These are phyloP conservation scores for Camelus dromedarius DNA, from an alignment of 2,113 vertebrate species.

Conservation along the genomic window DNA sequence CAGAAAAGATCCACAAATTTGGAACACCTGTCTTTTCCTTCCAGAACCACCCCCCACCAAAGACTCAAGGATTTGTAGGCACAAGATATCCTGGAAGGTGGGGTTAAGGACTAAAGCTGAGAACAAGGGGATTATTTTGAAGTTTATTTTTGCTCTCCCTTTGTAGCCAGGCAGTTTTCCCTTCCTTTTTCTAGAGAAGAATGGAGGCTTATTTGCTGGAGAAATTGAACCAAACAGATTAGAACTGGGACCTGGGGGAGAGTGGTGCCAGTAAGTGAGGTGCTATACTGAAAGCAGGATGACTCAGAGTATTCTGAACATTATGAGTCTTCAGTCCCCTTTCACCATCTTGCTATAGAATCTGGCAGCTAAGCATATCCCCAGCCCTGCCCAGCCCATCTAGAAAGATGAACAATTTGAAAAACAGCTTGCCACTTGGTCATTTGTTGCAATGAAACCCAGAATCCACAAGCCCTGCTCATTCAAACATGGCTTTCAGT, in stretches of 20 bases:
- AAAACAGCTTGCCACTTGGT: not conserved
- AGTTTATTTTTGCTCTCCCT: not conserved
- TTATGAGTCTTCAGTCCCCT: not conserved
- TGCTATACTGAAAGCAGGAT: not conserved
- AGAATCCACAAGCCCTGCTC: not conserved
- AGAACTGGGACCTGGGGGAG: not conserved
- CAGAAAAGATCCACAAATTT: constrained; percentile 35
- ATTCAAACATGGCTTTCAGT: not conserved
- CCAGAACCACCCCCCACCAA: not conserved
- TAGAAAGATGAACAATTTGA: not conserved
- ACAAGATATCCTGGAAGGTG: not conserved
- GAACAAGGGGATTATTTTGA: not conserved
- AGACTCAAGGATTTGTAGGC: not conserved
- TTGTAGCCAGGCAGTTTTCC: not conserved
- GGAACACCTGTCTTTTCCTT: not conserved
- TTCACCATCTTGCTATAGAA: not conserved
- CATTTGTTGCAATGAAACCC: not conserved
- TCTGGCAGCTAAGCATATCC: not conserved
- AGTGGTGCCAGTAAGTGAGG: not conserved
- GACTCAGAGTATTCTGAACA: not conserved
- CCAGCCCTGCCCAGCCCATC: not conserved
- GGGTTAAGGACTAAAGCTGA: not conserved
- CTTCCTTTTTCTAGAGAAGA: not conserved
- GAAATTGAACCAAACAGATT: not conserved
- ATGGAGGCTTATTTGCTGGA: not conserved